These are phyloP conservation scores for Andrena hattorfiana DNA, from an alignment of 2,888 invertebrate species.

Conservation along the genomic window DNA sequence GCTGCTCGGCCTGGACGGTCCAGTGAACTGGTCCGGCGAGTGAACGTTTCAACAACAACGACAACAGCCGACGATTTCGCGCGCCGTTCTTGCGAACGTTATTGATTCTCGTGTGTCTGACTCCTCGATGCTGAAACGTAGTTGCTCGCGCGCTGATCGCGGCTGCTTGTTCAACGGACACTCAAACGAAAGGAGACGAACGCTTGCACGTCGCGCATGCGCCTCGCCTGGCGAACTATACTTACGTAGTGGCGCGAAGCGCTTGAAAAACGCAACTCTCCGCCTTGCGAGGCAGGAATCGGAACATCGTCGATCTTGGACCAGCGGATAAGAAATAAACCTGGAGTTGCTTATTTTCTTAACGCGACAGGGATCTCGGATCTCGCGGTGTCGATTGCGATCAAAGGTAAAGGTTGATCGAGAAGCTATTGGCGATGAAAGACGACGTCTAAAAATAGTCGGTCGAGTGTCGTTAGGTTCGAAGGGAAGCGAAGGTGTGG, in stretches of 20 bases:
- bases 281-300: slow-evolving; percentile 54
- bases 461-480: slow-evolving; percentile 18
- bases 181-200: slow-evolving; percentile 20
- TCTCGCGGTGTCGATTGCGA: slow-evolving; percentile 1
- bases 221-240: slow-evolving; percentile 50
- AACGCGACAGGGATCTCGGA: not conserved
- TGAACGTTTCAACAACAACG: no score
- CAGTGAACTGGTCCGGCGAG: not conserved
- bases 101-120: not conserved
- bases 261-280: not conserved
- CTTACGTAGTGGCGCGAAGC: slow-evolving; percentile 46
- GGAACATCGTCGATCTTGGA: slow-evolving; percentile 66
- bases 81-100: not conserved
- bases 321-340: slow-evolving; percentile 4
- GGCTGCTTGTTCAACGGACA: slow-evolving; percentile 14
- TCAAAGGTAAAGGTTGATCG: slow-evolving; percentile 5
- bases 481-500: slow-evolving; percentile 17
- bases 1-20: slow-evolving; percentile 1
- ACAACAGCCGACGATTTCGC: not conserved
- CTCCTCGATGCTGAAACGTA: slow-evolving; percentile 44
- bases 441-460: slow-evolving; percentile 17
- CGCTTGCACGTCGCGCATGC: slow-evolving; percentile 60
- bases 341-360: not conserved
- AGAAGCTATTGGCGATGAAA: not conserved
- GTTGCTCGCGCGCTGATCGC: slow-evolving; percentile 6